These are phyloP conservation scores for Albula glossodonta DNA, from an alignment of 2,113 vertebrate species.

Conservation along the genomic window DNA sequence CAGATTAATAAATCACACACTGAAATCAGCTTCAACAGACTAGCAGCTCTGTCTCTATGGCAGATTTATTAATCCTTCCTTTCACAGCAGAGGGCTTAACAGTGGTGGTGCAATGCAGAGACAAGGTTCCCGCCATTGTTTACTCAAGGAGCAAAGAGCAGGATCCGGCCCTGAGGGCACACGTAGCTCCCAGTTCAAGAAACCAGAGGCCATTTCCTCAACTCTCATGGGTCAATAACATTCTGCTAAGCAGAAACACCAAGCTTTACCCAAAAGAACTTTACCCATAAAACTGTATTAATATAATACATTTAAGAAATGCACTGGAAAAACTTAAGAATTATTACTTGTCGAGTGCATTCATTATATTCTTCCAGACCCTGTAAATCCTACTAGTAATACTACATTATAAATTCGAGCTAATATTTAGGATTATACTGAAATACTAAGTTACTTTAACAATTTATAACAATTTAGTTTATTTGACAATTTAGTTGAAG, in stretches of 20 bases:
- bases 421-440: too few species aligned
- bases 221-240: not conserved
- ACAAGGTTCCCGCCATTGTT: not conserved
- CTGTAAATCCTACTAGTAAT: too few species aligned
- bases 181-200: not conserved
- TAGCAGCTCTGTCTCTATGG: constrained; percentile 12
- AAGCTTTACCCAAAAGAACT: not conserved
- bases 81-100: not conserved
- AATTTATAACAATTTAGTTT: too few species aligned
- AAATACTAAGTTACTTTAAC: too few species aligned
- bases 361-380: too few species aligned
- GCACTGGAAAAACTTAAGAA: too few species aligned
- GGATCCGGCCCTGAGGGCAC: not conserved
- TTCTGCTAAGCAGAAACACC: not conserved
- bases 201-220: not conserved
- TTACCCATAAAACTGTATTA: too few species aligned
- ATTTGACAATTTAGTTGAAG: too few species aligned
- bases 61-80: not conserved
- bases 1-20: not conserved
- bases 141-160: constrained; percentile 2
- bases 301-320: too few species aligned
- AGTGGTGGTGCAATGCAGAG: not conserved
- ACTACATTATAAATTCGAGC: too few species aligned
- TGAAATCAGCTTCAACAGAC: not conserved
- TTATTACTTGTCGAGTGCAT: too few species aligned